phyloP scores from a whole-genome alignment of 2,797 vertebrate species.

The Leptoclinus maculatus region DNA sequence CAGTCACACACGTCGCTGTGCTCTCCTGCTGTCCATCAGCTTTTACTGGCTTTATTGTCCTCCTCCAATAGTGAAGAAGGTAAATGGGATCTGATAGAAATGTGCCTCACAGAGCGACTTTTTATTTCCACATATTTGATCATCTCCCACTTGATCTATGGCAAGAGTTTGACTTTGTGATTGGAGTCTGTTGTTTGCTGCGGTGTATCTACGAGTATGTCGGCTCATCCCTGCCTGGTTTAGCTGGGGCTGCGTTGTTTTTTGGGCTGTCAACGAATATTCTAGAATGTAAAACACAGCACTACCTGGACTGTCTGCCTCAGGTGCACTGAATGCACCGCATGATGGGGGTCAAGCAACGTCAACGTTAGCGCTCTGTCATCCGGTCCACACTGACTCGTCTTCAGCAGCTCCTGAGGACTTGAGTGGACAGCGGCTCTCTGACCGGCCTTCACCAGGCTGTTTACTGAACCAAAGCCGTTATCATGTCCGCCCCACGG shows the following conservation, averaged over 20 bases:
- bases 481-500: too few relatives aligned
- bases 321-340: too few relatives aligned
- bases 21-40: neutral
- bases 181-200: neutral
- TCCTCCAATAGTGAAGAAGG: neutral
- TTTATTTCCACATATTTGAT: neutral
- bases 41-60: neutral
- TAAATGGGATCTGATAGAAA: neutral
- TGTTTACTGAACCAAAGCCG: neutral
- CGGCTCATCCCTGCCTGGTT: neutral
- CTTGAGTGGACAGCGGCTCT: too few relatives aligned
- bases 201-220: neutral
- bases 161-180: neutral
- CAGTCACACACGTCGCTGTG: neutral
- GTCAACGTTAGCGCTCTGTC: too few relatives aligned
- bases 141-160: neutral
- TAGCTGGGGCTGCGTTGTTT: too few relatives aligned
- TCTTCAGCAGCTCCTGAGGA: too few relatives aligned
- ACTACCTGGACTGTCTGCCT: too few relatives aligned
- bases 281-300: too few relatives aligned
- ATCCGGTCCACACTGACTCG: too few relatives aligned
- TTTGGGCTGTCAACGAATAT: too few relatives aligned
- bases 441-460: neutral
- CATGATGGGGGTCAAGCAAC: too few relatives aligned
- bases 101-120: neutral